Conservation (phyloP, 1,140 invertebrate species). For the Helicoverpa zea region DNA sequence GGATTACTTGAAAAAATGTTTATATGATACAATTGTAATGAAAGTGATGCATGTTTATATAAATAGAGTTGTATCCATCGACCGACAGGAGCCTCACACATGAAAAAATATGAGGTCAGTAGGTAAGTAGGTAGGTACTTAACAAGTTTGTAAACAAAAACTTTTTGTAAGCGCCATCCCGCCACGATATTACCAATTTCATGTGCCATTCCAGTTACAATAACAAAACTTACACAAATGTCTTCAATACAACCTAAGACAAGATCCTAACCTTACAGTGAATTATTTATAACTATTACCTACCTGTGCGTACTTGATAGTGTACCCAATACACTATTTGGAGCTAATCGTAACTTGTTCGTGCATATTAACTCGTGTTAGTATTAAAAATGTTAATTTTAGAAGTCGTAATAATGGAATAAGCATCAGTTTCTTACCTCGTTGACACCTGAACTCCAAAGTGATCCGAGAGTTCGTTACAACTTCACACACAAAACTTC, state of each 20-base stretch:
- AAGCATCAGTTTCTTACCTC: slow-evolving; percentile 86
- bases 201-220: slow-evolving; percentile 34
- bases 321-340: slow-evolving; percentile 53
- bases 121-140: slow-evolving; percentile 52
- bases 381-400: slow-evolving; percentile 75
- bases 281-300: slow-evolving; percentile 83
- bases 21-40: neutral
- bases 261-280: slow-evolving; percentile 80
- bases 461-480: slow-evolving; percentile 84
- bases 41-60: slow-evolving; percentile 38
- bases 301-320: slow-evolving; percentile 59
- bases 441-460: slow-evolving; percentile 86
- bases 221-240: slow-evolving; percentile 53
- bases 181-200: slow-evolving; percentile 3
- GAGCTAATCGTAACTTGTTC: slow-evolving; percentile 68
- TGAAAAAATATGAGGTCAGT: slow-evolving; percentile 59
- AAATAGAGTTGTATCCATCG: slow-evolving; percentile 30
- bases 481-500: slow-evolving; percentile 83
- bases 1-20: neutral
- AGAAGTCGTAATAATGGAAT: slow-evolving; percentile 82
- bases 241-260: slow-evolving; percentile 67
- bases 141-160: slow-evolving; percentile 62
- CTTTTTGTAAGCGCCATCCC: slow-evolving; percentile 32
- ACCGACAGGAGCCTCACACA: slow-evolving; percentile 18
- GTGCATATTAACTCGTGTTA: slow-evolving; percentile 61